phyloP scores from a whole-genome alignment of 2,888 invertebrate genomes.

The Tachystola acroxantha region DNA sequence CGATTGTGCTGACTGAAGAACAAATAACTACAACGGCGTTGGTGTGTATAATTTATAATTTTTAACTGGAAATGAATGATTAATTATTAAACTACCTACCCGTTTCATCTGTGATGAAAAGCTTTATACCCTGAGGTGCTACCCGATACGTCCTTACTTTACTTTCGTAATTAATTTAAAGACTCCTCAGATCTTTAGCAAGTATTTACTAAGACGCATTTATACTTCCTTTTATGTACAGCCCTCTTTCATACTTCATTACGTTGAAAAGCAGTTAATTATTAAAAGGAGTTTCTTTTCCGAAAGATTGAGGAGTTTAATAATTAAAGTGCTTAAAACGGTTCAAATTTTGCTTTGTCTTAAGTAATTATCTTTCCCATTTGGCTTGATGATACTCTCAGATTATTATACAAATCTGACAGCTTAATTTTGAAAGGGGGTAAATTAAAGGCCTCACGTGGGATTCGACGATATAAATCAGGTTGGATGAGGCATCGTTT shows the following conservation, averaged over 20 bases:
- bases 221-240: neutral
- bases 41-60: too few relatives aligned
- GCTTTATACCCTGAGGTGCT: neutral
- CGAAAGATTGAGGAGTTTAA: conserved; percentile 11
- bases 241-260: conserved; percentile 7
- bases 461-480: neutral
- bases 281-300: conserved; percentile 14
- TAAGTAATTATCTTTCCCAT: conserved; percentile 12
- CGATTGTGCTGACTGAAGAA: too few relatives aligned
- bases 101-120: too few relatives aligned
- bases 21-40: too few relatives aligned
- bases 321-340: conserved; percentile 13
- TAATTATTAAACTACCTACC: too few relatives aligned
- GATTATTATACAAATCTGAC: neutral
- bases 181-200: too few relatives aligned
- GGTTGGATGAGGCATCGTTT: neutral
- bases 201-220: too few relatives aligned
- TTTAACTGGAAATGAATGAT: too few relatives aligned
- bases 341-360: conserved; percentile 8
- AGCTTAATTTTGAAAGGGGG: neutral
- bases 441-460: neutral
- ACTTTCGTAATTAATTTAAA: too few relatives aligned
- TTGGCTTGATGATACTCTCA: neutral
- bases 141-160: too few relatives aligned
- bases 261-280: conserved; percentile 13